Conservation (phyloP, 35 echinoderm and acorn worm genomes). For the Amphiura filiformis region DNA sequence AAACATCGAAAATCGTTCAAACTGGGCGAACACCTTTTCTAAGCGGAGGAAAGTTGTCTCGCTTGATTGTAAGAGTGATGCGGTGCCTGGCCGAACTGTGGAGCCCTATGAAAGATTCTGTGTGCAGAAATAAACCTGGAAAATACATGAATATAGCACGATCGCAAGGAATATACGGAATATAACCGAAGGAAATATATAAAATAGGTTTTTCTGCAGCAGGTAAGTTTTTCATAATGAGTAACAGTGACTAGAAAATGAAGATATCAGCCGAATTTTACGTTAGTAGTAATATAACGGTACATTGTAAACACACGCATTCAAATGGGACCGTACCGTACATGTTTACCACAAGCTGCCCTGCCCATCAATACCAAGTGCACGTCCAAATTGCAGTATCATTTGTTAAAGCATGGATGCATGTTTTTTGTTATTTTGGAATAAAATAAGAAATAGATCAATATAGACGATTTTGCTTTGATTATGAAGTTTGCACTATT, state of each 20-base stretch:
- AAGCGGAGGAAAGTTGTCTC: neutral
- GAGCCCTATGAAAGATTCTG: neutral
- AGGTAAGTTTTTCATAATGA: neutral
- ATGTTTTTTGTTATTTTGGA: too few species aligned
- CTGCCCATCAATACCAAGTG: neutral
- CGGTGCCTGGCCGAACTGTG: neutral
- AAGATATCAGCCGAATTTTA: neutral
- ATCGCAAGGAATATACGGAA: conserved; percentile 5
- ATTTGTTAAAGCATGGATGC: too few species aligned
- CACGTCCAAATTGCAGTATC: too few species aligned
- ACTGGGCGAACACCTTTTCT: neutral
- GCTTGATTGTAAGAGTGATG: neutral
- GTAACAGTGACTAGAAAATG: neutral
- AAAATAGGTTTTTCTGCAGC: neutral
- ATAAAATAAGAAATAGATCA: too few species aligned
- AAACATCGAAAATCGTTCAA: neutral
- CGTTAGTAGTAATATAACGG: neutral
- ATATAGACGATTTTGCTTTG: too few species aligned
- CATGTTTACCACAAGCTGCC: neutral
- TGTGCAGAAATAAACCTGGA: neutral
- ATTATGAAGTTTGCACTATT: too few species aligned
- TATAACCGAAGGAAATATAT: neutral
- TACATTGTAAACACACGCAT: neutral
- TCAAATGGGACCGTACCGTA: neutral
- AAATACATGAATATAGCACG: conserved; percentile 1